These are phyloP conservation scores for Lamellibrachia luymesi DNA, from an alignment of 1,140 invertebrate species.

Conservation along the genomic window DNA sequence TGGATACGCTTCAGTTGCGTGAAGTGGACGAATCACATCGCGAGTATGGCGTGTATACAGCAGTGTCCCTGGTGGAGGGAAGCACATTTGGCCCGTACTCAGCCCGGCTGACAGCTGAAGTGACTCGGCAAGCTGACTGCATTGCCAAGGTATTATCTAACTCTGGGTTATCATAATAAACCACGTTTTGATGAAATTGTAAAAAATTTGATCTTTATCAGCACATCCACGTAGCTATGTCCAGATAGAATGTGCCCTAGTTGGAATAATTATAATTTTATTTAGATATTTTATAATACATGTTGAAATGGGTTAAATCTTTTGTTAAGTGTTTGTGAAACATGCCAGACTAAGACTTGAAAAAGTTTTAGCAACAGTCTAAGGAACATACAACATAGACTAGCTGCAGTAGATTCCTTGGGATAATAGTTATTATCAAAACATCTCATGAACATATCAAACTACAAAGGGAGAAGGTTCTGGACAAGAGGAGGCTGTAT, in stretches of 20 bases:
- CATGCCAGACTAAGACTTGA: neutral
- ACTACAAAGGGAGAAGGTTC: too few species aligned
- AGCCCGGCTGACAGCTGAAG: neutral
- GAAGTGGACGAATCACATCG: neutral
- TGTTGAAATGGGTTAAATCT: neutral
- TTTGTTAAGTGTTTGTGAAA: neutral
- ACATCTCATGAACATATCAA: too few species aligned
- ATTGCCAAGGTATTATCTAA: neutral
- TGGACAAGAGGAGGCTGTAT: too few species aligned
- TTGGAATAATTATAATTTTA: neutral
- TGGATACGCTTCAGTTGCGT: neutral
- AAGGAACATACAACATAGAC: too few species aligned
- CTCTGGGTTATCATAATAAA: neutral
- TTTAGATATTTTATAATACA: neutral
- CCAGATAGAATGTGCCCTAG: neutral
- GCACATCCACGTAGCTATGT: neutral
- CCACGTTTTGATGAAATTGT: neutral
- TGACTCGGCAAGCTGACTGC: neutral
- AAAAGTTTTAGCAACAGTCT: too few species aligned
- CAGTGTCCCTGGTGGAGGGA: neutral
- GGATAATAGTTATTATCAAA: too few species aligned
- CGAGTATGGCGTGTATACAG: constrained; percentile 13
- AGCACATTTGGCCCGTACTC: constrained; percentile 17
- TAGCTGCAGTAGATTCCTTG: too few species aligned
- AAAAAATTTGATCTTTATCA: neutral